phyloP scores from a whole-genome alignment of 2,113 vertebrate genomes.

The Leiothrix lutea region DNA sequence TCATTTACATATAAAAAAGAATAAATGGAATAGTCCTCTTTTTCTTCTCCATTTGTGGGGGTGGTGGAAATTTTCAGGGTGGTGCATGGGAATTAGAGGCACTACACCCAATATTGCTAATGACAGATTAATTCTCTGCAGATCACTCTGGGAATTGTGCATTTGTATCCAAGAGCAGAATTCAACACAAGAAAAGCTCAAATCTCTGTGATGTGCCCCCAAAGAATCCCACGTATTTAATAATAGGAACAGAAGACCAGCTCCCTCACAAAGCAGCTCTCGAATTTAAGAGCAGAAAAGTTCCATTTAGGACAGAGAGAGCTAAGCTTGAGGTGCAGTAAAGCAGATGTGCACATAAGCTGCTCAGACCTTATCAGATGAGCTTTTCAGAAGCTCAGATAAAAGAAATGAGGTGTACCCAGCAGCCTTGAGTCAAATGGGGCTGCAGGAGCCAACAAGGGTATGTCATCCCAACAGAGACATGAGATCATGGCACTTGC shows the following conservation, averaged over 20 bases:
- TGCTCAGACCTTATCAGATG: constrained; percentile 35
- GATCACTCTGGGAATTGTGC: constrained; percentile 36
- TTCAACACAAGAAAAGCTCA: constrained; percentile 20
- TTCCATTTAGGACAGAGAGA: constrained; percentile 28
- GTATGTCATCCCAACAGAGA: not conserved
- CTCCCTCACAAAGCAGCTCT: not conserved
- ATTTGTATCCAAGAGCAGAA: constrained; percentile 38
- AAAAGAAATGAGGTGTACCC: constrained; percentile 4
- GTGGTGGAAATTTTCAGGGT: constrained; percentile 68
- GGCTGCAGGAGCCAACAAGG: constrained; percentile 24
- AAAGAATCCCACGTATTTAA: not conserved
- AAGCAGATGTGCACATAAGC: not conserved
- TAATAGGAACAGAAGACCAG: not conserved
- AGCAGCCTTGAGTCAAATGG: not conserved
- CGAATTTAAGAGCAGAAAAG: not conserved
- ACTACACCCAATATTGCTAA: constrained; percentile 65
- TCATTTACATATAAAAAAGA: constrained; percentile 75
- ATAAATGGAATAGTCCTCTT: constrained; percentile 61
- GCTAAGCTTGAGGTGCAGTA: not conserved
- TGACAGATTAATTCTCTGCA: constrained; percentile 61
- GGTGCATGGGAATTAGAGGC: constrained; percentile 60
- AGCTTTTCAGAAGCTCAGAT: not conserved
- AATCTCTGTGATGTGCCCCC: constrained; percentile 26
- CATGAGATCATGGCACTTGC: constrained; percentile 39
- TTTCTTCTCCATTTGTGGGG: constrained; percentile 54